Evolutionary conservation across 1,140 invertebrate species (phyloP).

Genomic region (Acromyrmex charruanus): DNA sequence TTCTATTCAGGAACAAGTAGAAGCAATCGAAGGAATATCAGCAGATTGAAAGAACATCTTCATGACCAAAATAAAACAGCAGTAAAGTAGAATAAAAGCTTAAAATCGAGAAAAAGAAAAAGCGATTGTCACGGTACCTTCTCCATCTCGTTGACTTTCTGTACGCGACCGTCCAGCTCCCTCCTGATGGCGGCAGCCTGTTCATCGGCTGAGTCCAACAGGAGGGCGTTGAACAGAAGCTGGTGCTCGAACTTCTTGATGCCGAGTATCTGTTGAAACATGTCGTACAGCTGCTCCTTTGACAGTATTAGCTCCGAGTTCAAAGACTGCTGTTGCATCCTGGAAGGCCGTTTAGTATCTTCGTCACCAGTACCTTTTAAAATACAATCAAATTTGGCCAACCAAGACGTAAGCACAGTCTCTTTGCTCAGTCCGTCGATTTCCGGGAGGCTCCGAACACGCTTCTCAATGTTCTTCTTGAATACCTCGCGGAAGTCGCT

Average conservation of each 20-base stretch:
- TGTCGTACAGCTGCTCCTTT: conserved; percentile 99
- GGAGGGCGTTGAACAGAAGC: conserved; percentile 98
- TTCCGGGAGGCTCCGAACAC: conserved; percentile 98
- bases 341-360: conserved; percentile 93
- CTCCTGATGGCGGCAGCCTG: conserved; percentile 99
- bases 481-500: conserved; percentile 99
- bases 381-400: conserved; percentile 99
- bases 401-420: conserved; percentile 99
- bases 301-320: conserved; percentile 97
- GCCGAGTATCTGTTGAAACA: conserved; percentile 99
- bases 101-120: not conserved
- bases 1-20: conserved; percentile 45
- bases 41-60: conserved; percentile 17
- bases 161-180: conserved; percentile 98
- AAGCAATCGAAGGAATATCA: conserved; percentile 28
- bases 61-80: conserved; percentile 38
- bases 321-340: conserved; percentile 94
- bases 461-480: conserved; percentile 98
- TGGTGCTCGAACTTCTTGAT: conserved; percentile 99
- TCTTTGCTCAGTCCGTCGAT: conserved; percentile 99
- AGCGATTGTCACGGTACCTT: conserved; percentile 88
- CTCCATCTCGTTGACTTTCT: conserved; percentile 98
- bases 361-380: conserved; percentile 97
- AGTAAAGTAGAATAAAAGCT: conserved; percentile 9
- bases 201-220: conserved; percentile 99